Conservation (phyloP, 2,888 invertebrate species). For the Oxycera nigricornis region DNA sequence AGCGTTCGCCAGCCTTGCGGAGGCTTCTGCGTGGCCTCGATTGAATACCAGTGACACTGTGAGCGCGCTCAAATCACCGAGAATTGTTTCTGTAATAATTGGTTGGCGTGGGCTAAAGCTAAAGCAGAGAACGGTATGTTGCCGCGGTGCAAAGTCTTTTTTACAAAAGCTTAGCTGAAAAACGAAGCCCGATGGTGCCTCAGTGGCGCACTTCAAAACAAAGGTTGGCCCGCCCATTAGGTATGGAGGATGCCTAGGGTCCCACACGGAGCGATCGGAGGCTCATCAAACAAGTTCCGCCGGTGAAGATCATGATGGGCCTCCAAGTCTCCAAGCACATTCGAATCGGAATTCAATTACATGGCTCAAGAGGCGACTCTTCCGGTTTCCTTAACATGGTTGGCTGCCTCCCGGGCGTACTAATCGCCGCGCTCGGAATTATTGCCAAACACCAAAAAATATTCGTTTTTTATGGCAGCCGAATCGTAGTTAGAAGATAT, state of each 20-base stretch:
- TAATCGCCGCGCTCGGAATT: neutral
- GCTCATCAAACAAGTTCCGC: conserved; percentile 13
- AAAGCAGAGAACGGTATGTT: neutral
- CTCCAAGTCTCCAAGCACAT: neutral
- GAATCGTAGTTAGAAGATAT: conserved; percentile 19
- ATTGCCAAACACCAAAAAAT: conserved; percentile 12
- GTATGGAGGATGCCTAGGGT: neutral
- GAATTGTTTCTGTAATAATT: no score
- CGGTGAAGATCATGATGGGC: conserved; percentile 5
- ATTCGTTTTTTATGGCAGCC: neutral
- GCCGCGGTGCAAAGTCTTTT: no score
- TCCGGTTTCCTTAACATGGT: conserved; percentile 37
- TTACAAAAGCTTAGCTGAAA: neutral
- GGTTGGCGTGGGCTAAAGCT: neutral
- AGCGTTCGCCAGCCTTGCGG: no score
- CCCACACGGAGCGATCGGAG: neutral
- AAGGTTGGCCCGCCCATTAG: neutral
- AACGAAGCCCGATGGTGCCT: neutral
- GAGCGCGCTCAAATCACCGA: no score
- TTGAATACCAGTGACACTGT: no score
- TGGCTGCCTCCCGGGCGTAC: conserved; percentile 13
- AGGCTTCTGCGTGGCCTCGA: no score
- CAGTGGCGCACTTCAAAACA: neutral
- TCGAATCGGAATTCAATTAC: neutral
- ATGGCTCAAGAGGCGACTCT: conserved; percentile 20